Percentiles rank a stretch among this genome's conserved stretches.
phyloP scores from a whole-genome alignment of 2,888 invertebrate species.

The Eustalomyia histrio region DNA sequence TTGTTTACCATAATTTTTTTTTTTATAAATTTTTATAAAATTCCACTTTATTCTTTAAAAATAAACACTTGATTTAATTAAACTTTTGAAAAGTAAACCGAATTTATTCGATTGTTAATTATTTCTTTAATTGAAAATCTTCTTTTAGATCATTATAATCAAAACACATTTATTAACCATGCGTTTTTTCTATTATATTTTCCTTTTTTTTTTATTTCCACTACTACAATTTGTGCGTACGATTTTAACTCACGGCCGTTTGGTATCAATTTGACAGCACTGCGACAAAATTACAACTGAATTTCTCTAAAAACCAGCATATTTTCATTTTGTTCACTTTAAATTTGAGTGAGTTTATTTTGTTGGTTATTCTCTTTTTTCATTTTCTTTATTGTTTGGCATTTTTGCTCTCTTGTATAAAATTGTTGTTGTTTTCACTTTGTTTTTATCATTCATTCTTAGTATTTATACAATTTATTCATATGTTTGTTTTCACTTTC shows the following conservation, averaged over 20 bases:
- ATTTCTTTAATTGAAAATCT: conserved; percentile 23
- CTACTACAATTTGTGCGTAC: conserved; percentile 57
- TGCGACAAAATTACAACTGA: conserved; percentile 70
- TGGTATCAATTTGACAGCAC: conserved; percentile 60
- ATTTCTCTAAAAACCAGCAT: conserved; percentile 37
- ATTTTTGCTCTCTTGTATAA: neutral
- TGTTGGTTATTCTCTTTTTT: neutral
- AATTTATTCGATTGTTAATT: neutral
- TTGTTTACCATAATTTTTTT: neutral
- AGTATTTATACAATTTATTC: conserved; percentile 41
- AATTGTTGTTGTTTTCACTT: conserved; percentile 31
- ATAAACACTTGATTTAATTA: neutral
- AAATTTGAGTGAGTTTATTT: conserved; percentile 47
- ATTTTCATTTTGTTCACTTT: conserved; percentile 22
- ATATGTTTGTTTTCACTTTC: conserved; percentile 56
- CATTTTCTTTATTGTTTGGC: neutral
- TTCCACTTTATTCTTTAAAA: neutral
- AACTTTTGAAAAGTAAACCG: neutral
- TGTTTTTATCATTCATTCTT: conserved; percentile 63
- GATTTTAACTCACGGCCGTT: conserved; percentile 49
- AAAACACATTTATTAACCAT: conserved; percentile 15
- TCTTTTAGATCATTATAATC: conserved; percentile 32
- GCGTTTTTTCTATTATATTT: conserved; percentile 51
- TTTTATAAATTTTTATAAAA: neutral
- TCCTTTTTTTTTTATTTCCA: conserved; percentile 41